Conservation (phyloP, 1,140 invertebrate genomes). For the Aradophagus sp. region DNA sequence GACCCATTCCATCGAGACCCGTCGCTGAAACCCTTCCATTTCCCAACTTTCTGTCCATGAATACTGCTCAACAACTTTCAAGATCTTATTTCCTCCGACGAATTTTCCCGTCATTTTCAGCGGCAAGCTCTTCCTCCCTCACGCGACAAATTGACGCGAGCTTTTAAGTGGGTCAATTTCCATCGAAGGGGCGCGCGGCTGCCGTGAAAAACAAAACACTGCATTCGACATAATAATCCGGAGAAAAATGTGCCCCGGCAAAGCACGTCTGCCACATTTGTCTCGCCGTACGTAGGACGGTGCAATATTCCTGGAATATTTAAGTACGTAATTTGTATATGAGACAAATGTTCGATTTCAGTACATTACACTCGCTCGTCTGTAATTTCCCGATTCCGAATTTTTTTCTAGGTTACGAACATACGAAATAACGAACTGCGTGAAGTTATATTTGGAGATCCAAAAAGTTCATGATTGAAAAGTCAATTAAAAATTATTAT, state of each 20-base stretch:
- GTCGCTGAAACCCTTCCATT: no score
- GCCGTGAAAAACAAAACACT: conserved; percentile 32
- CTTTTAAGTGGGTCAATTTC: conserved; percentile 33
- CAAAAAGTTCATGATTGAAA: no score
- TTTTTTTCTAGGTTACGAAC: no score
- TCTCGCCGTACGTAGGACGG: conserved; percentile 16
- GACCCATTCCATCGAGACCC: no score
- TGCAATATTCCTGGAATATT: conserved; percentile 35
- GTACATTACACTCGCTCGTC: conserved; percentile 2
- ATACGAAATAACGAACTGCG: no score
- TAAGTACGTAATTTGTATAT: conserved; percentile 13
- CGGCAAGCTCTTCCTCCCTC: conserved; percentile 9
- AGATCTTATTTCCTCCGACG: conserved; percentile 2
- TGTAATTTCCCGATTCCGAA: neutral
- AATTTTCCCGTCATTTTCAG: conserved; percentile 9
- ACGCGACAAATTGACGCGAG: conserved; percentile 19
- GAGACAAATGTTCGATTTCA: conserved; percentile 11
- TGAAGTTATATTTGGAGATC: no score
- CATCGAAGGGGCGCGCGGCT: conserved; percentile 1
- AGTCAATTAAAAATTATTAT: no score
- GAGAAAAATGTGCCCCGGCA: conserved; percentile 40
- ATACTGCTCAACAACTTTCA: conserved; percentile 3
- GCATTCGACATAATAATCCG: conserved; percentile 48
- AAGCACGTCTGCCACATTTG: conserved; percentile 43
- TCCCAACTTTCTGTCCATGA: neutral